Base-by-base conservation (phyloP, 2,888 invertebrate genomes). In the Pegoplata infirma region DNA sequence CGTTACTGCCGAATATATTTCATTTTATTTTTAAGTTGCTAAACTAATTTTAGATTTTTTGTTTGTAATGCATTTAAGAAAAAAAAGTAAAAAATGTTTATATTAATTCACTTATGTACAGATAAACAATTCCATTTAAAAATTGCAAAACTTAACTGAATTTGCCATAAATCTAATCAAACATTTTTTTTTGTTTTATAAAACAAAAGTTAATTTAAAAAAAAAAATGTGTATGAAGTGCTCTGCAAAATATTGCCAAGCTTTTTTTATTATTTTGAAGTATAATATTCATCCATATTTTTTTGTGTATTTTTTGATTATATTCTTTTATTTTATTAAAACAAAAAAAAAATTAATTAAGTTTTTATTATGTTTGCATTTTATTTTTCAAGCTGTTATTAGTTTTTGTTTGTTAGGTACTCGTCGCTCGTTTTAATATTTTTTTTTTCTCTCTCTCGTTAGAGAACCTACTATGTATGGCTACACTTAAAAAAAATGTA, bases 341-440 rank as follows among this genome's bases (percentile, higher is more conserved):
- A n/a, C n/a, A n/a, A n/a, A n/a, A n/a, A 84, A 84, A 82, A 83
- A 84, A 84, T 85, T 85, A 85, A 86, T 85, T 85, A 85, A 86
- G 83, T 85, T 85, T 82, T 84, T 84, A 84, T 85, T 82, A 83
- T 85, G 83, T 82, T 83, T 86, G 82, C 83, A 81, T 80, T 78
- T 73, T 47, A 25, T 51, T 67, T 68, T 56, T 47, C 14, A 77
- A 77, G 56, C 17, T 66, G 63, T 58, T 81, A 74, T 63, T 44
- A 72, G 63, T 69, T 64, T 64, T 51, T 56, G 46, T 73, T 72
- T 68, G 66, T 55, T 46, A 46, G 66, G 55, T 51, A 59, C 51
- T 63, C 32, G 32, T 32, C 32, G 3, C 5, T 23, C 19, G 12
- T 53, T n/a, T 21, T 40, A n/a, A 8, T 53, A 10, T 4, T 44